These are phyloP conservation scores for Monochamus alternatus DNA, from an alignment of 2,888 invertebrate species.

Conservation along the genomic window DNA sequence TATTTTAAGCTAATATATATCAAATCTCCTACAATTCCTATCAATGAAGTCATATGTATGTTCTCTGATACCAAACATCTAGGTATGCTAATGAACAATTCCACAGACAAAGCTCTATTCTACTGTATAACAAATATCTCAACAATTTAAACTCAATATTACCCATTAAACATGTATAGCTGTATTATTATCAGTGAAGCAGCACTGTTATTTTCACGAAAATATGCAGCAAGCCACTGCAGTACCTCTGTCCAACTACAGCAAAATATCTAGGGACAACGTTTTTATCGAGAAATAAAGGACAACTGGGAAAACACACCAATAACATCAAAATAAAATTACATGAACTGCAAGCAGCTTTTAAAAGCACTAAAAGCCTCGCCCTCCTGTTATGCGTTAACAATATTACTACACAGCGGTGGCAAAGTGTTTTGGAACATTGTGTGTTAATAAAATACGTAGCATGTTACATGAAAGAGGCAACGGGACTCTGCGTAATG, in stretches of 20 bases:
- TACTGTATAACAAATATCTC: no score
- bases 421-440: conserved; percentile 19
- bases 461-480: neutral
- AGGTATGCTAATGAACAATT: no score
- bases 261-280: neutral
- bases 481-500: neutral
- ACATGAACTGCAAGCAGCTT: conserved; percentile 11
- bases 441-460: conserved; percentile 2
- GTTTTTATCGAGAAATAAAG: neutral
- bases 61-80: no score
- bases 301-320: neutral
- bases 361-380: conserved; percentile 32
- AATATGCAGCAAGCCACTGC: neutral
- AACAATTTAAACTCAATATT: no score
- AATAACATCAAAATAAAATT: conserved; percentile 9
- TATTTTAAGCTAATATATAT: no score
- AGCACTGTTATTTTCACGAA: no score
- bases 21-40: no score
- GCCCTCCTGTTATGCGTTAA: conserved; percentile 15
- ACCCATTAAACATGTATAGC: no score
- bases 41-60: no score
- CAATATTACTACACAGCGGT: conserved; percentile 11
- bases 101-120: no score
- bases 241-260: no score
- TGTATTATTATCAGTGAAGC: no score